A percentile compares a stretch with the other conserved stretches of the same genome.
phyloP scores from a whole-genome alignment of 1,140 invertebrate species.

The Caenorhabditis elegans region DNA sequence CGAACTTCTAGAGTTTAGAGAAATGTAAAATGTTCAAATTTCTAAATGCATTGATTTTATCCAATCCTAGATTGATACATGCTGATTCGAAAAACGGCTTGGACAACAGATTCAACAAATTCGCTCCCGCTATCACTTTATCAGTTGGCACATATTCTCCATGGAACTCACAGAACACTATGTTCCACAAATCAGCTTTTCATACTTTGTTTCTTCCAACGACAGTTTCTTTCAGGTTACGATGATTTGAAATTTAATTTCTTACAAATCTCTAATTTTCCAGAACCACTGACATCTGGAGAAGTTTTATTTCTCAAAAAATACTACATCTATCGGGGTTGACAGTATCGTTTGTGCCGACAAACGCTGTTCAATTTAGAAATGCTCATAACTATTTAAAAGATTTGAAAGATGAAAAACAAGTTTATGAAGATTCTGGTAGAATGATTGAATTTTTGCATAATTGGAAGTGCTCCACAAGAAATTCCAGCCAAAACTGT shows the following conservation, averaged over 20 bases:
- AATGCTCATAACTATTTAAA: conserved; percentile 46
- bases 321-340: conserved; percentile 46
- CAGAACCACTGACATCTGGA: conserved; percentile 51
- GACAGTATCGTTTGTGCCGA: conserved; percentile 39
- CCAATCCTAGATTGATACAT: conserved; percentile 39
- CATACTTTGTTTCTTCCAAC: conserved; percentile 60
- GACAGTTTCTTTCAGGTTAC: conserved; percentile 45
- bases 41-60: conserved; percentile 67
- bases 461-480: conserved; percentile 27
- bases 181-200: conserved; percentile 63
- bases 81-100: not conserved
- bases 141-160: conserved; percentile 56
- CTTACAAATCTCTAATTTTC: too few relatives aligned
- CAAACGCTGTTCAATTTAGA: conserved; percentile 45
- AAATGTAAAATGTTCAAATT: too few relatives aligned
- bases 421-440: not conserved
- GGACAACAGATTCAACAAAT: conserved; percentile 39
- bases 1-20: too few relatives aligned
- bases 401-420: conserved; percentile 40
- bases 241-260: too few relatives aligned
- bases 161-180: conserved; percentile 66
- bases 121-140: conserved; percentile 56
- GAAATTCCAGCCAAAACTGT: conserved; percentile 38
- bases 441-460: not conserved
- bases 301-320: conserved; percentile 46